Conservation (phyloP, 1,140 invertebrate species). For the Zaprionus lachaisei region DNA sequence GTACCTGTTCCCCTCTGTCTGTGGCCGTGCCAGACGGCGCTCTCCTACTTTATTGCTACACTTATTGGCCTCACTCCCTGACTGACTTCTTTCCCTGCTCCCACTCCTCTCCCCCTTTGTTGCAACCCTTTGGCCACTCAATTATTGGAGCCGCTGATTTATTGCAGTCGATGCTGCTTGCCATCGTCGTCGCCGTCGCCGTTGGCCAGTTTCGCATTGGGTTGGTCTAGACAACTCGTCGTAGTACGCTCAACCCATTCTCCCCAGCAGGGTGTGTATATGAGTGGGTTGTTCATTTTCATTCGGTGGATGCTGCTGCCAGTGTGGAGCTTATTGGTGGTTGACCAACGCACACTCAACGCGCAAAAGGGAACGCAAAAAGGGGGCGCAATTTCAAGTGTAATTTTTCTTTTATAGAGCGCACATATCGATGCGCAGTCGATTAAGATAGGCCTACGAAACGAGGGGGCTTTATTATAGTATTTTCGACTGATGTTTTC, state of each 20-base stretch:
- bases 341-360: conserved; percentile 60
- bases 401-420: conserved; percentile 48
- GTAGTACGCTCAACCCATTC: not conserved
- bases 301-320: conserved; percentile 42
- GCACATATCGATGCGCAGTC: conserved; percentile 54
- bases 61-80: conserved; percentile 42
- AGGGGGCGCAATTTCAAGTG: conserved; percentile 66
- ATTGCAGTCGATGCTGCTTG: conserved; percentile 55
- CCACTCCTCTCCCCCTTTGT: not conserved
- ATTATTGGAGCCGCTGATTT: conserved; percentile 78
- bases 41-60: conserved; percentile 58
- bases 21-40: conserved; percentile 45
- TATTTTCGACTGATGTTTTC: not conserved
- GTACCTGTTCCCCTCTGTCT: not conserved
- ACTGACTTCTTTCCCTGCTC: not conserved
- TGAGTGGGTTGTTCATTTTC: conserved; percentile 69
- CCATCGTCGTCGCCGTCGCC: conserved; percentile 3
- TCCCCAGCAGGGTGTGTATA: not conserved
- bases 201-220: conserved; percentile 43
- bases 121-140: conserved; percentile 66
- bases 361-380: not conserved
- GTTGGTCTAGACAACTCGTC: conserved; percentile 47
- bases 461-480: conserved; percentile 1
- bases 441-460: conserved; percentile 13
- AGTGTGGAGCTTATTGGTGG: conserved; percentile 60